Evolutionary conservation across 2,888 invertebrate species (phyloP).

Genomic region (Criorhina ranunculi): DNA sequence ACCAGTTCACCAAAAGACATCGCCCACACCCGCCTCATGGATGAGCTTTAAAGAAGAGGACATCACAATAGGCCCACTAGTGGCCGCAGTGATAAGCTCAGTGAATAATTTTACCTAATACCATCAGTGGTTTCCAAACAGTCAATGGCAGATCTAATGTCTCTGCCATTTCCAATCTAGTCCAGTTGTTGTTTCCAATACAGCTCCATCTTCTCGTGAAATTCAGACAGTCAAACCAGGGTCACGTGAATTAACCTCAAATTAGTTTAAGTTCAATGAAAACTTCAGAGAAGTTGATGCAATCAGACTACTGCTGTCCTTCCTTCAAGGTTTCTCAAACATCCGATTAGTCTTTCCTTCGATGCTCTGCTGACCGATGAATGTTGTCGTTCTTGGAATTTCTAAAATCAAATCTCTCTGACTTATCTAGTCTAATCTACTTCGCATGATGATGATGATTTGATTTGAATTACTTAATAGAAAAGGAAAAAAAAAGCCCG

Average conservation of each 20-base stretch:
- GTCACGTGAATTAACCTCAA: background rate
- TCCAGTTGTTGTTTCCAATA: too few relatives aligned
- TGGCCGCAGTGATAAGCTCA: too few relatives aligned
- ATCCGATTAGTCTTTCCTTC: background rate
- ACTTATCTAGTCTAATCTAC: background rate
- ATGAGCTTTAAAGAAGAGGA: too few relatives aligned
- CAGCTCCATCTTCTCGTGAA: too few relatives aligned
- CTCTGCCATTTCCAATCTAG: too few relatives aligned
- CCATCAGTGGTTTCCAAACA: too few relatives aligned
- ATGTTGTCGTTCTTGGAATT: background rate
- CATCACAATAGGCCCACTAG: too few relatives aligned
- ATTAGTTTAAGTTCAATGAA: background rate
- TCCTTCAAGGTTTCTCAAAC: background rate
- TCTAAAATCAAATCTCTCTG: background rate
- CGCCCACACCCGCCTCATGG: too few relatives aligned
- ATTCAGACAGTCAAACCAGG: too few relatives aligned
- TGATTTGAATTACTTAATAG: slow-evolving; percentile 3
- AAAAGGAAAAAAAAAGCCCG: background rate
- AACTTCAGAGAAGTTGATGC: background rate
- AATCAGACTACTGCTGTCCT: background rate
- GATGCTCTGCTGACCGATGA: background rate
- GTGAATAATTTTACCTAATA: too few relatives aligned
- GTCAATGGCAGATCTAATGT: too few relatives aligned
- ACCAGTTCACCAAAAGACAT: too few relatives aligned
- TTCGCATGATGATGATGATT: slow-evolving; percentile 7